Evolutionary conservation across 2,888 invertebrate genomes (phyloP), one percentile per base, ranked within the genome.

Genomic region (Orthonychiurus folsomi): DNA sequence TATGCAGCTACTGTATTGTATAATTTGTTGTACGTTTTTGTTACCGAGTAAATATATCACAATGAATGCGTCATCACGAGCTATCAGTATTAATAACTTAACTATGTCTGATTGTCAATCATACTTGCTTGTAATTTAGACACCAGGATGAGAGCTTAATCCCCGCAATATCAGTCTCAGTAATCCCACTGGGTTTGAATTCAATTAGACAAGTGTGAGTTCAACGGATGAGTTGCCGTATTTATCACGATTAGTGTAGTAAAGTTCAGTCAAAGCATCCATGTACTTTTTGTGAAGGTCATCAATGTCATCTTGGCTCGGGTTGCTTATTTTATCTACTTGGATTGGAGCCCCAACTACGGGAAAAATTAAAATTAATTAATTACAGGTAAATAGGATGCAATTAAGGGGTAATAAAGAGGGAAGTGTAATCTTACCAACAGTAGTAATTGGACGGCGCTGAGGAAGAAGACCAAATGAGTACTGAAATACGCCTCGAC

Each of bases 401-500:
- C 48, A 48, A 48, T 52, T 5, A 52, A 52, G 52, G 52, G 20
- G 3, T n/a, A 12, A 9, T 12, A 3, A 5, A 27, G 23, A 27
- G 26, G 15, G 47, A 25, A 26, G 9, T 48, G 1, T 9, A 5
- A 3, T 3, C 64, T 63, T 63, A 60, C 63, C 59, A 73, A 96
- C 90, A 73, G 90, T 89, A 47, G 85, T 84, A 54, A 97, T 83
- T 1, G 89, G 89, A 65, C 81, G 81, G 50, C 94, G 81, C 54
- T 85, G 82, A 0, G 96, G 95, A 60, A 96, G 78, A 9, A 93
- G 48, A 15, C 64, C 64, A 50, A 64, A 64, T 20, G 62, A 50
- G 75, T 95, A 95, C 76, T 96, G 94, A 75, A 96, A 91, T 64
- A 95, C 80, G 1, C 96, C 96, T 47, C 96, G 80, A 0, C 92